Evolutionary conservation across 2,888 invertebrate species (phyloP).

Genomic region (Aleiodes testaceus): DNA sequence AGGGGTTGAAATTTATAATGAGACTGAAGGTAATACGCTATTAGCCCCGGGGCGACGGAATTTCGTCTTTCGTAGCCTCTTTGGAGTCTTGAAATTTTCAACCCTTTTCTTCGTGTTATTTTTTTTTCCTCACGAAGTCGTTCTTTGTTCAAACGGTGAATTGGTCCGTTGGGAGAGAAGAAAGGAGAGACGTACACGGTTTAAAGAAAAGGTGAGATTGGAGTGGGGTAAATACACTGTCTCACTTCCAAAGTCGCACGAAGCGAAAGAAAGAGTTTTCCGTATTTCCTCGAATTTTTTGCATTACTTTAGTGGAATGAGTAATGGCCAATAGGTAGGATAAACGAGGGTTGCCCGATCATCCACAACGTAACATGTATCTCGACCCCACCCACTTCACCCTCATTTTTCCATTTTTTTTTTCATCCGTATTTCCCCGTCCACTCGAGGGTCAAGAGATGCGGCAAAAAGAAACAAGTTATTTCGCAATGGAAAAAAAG

Average conservation of each 20-base stretch:
- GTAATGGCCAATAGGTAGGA: constrained; percentile 25
- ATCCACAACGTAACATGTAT: constrained; percentile 39
- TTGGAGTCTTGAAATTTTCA: not conserved
- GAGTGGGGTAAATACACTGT: constrained; percentile 17
- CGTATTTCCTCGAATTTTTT: constrained; percentile 5
- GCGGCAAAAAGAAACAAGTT: constrained; percentile 36
- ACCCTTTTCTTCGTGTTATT: constrained; percentile 4
- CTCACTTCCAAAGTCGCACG: too few relatives aligned
- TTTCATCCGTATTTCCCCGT: not conserved
- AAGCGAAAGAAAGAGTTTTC: too few relatives aligned
- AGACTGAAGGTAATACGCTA: constrained; percentile 35
- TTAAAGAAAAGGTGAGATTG: constrained; percentile 21
- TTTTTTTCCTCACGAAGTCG: constrained; percentile 39
- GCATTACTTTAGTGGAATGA: not conserved
- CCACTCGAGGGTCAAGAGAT: constrained; percentile 38
- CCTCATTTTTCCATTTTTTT: not conserved
- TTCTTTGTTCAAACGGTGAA: constrained; percentile 43
- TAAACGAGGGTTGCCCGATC: constrained; percentile 39
- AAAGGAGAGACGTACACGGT: constrained; percentile 3
- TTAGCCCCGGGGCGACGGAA: constrained; percentile 30
- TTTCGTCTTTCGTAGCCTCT: constrained; percentile 25
- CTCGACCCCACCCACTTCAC: constrained; percentile 4
- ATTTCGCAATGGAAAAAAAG: constrained; percentile 46
- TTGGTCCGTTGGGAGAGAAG: constrained; percentile 41
- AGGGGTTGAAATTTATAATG: constrained; percentile 35